Percentiles rank a stretch among this genome's conserved stretches.
These are phyloP conservation scores for Creontiades dilutus DNA, from an alignment of 2,888 invertebrate species.

Conservation along the genomic window DNA sequence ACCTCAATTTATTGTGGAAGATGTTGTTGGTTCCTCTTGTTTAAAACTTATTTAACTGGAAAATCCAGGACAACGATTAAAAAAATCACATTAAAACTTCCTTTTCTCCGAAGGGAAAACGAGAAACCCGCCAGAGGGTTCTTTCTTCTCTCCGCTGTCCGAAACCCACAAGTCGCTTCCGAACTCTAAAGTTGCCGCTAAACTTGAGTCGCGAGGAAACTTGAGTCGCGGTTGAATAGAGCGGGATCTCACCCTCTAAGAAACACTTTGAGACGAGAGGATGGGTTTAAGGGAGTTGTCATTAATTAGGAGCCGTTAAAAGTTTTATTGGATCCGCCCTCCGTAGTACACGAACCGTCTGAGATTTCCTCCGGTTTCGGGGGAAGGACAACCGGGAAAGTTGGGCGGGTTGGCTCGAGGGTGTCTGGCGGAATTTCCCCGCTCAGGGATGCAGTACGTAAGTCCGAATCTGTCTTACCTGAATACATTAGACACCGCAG, in stretches of 20 bases:
- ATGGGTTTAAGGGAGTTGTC: not conserved
- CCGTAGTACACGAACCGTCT: not conserved
- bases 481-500: not conserved
- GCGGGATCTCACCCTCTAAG: not conserved
- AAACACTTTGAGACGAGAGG: not conserved
- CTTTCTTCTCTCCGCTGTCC: not conserved
- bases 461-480: not conserved
- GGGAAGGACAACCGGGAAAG: not conserved
- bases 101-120: not conserved
- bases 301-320: not conserved
- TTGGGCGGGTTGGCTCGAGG: not conserved
- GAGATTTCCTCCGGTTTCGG: not conserved
- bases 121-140: not conserved
- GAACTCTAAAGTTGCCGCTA: not conserved
- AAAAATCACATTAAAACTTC: not conserved
- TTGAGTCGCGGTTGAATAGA: not conserved
- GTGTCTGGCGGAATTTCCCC: not conserved
- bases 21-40: not conserved
- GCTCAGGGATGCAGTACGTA: not conserved
- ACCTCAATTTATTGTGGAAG: too few species aligned
- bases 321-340: not conserved
- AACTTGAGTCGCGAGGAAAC: not conserved
- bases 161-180: not conserved
- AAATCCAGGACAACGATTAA: not conserved
- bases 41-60: not conserved